Evolutionary conservation across 1,140 invertebrate genomes (phyloP).

Genomic region (Drosophila persimilis): DNA sequence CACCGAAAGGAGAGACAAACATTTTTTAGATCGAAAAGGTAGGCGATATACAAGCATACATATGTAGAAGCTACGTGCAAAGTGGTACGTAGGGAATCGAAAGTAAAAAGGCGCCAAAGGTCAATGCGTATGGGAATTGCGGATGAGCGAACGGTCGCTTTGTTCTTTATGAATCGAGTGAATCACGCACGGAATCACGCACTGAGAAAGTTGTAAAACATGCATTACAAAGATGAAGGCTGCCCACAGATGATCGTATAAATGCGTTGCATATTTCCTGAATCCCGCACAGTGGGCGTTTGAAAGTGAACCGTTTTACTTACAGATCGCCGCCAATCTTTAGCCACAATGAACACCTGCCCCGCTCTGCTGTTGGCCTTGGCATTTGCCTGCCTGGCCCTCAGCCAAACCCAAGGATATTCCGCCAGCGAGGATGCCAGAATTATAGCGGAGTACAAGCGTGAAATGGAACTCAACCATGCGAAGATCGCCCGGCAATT

Average conservation of each 20-base stretch:
- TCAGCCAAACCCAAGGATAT: slow-evolving; percentile 35
- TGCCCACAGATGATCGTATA: slow-evolving; percentile 9
- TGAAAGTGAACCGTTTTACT: neutral
- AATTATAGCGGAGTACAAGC: slow-evolving; percentile 52
- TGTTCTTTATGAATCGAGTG: slow-evolving; percentile 1
- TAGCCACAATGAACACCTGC: slow-evolving; percentile 25
- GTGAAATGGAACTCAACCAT: slow-evolving; percentile 46
- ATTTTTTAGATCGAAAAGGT: slow-evolving; percentile 18
- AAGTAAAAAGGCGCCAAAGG: slow-evolving; percentile 1
- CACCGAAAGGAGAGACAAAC: slow-evolving; percentile 1
- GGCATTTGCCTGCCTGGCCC: slow-evolving; percentile 18
- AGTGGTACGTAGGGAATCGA: neutral
- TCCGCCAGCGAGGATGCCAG: slow-evolving; percentile 55
- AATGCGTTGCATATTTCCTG: neutral
- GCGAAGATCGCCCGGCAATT: slow-evolving; percentile 83
- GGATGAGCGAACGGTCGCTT: neutral
- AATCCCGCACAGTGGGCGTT: neutral
- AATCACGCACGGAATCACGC: neutral
- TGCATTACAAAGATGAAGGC: slow-evolving; percentile 3
- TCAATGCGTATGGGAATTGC: slow-evolving; percentile 7
- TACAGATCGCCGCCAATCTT: slow-evolving; percentile 1
- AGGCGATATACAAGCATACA: neutral
- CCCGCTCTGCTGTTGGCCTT: slow-evolving; percentile 31
- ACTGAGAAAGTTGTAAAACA: neutral
- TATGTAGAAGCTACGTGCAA: slow-evolving; percentile 24